Conservation (phyloP, 92 coral and sea anemone genomes). For the Micromussa lordhowensis region DNA sequence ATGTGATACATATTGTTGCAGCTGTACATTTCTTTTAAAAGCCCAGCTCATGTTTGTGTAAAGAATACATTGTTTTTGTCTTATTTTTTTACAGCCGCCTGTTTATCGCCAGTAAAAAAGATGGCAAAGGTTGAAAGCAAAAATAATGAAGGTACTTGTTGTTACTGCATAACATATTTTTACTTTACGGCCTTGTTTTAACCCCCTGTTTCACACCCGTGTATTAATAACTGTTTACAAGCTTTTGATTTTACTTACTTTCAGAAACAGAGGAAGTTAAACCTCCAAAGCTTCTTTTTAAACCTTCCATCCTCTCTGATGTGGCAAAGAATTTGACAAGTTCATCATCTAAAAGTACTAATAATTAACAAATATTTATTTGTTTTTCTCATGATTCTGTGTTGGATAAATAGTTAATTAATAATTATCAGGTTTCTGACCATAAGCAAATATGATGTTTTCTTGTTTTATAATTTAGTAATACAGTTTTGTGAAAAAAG, state of each 20-base stretch:
- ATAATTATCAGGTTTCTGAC: too few relatives aligned
- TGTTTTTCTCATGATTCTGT: background rate
- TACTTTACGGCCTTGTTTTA: background rate
- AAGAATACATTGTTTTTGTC: background rate
- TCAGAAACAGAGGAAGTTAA: slow-evolving; percentile 57
- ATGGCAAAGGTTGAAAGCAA: slow-evolving; percentile 63
- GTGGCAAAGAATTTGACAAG: slow-evolving; percentile 86
- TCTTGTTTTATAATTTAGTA: too few relatives aligned
- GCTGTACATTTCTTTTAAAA: background rate
- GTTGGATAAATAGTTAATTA: background rate
- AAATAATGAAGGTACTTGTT: slow-evolving; percentile 2
- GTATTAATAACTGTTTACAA: too few relatives aligned
- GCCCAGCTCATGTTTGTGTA: background rate
- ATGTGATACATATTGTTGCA: background rate
- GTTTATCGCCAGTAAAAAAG: slow-evolving; percentile 82
- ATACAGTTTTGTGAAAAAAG: too few relatives aligned
- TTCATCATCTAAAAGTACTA: slow-evolving; percentile 40
- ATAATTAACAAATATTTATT: background rate
- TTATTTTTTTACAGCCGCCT: slow-evolving; percentile 19
- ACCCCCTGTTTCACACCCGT: too few relatives aligned
- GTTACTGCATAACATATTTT: background rate
- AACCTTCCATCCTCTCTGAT: slow-evolving; percentile 81
- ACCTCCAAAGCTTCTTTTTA: slow-evolving; percentile 69
- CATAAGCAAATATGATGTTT: too few relatives aligned
- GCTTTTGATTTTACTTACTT: background rate